Percentiles rank a stretch among this genome's conserved stretches.
phyloP scores from a whole-genome alignment of 2,888 invertebrate genomes.

The Sphaerophoria taeniata region DNA sequence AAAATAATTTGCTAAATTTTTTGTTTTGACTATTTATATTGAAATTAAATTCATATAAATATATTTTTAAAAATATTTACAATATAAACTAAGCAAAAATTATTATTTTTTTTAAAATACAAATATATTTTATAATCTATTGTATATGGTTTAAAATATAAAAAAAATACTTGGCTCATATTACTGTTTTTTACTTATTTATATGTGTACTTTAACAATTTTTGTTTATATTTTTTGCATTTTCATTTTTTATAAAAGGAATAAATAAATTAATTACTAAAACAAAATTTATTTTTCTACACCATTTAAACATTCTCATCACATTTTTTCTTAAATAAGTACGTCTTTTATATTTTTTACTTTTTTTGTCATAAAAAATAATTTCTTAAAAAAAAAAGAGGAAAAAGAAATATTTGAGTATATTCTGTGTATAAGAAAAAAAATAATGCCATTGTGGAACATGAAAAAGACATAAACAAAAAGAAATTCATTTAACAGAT shows the following conservation, averaged over 20 bases:
- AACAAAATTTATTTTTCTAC: conserved; percentile 2
- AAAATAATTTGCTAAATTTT: conserved; percentile 64
- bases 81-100: conserved; percentile 10
- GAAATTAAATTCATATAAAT: conserved; percentile 21
- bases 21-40: conserved; percentile 60
- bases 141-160: conserved; percentile 10
- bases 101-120: neutral
- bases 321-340: conserved; percentile 32
- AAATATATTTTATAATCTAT: neutral
- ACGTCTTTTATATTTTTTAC: conserved; percentile 8
- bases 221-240: conserved; percentile 23
- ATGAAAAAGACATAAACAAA: neutral
- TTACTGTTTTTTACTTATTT: conserved; percentile 15
- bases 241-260: neutral
- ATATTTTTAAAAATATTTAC: conserved; percentile 37
- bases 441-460: conserved; percentile 64
- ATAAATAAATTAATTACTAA: conserved; percentile 42
- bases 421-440: conserved; percentile 28
- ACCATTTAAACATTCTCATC: conserved; percentile 43
- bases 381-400: no score
- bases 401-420: neutral
- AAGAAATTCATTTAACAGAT: neutral
- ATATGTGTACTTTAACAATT: neutral
- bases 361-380: neutral
- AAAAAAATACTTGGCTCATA: conserved; percentile 70